Evolutionary conservation across 2,113 vertebrate genomes (phyloP).

Genomic region (Neoarius graeffei): DNA sequence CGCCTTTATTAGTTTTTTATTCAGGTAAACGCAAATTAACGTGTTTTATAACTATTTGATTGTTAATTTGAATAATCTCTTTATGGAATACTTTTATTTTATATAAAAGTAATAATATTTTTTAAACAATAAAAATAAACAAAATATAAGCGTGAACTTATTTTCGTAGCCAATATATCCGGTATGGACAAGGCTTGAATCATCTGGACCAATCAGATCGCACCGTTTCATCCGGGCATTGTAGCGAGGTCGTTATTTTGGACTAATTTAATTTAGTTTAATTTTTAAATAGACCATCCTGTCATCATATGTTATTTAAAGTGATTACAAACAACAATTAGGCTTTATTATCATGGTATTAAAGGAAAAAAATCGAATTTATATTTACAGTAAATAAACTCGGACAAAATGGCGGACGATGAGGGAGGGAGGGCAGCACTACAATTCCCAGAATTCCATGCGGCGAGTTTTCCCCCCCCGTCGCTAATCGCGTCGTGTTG

Average conservation of each 20-base stretch:
- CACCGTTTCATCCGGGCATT: neutral
- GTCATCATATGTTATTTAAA: neutral
- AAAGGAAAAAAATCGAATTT: neutral
- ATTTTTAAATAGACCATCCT: neutral
- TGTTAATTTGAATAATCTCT: no score
- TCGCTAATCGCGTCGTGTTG: conserved; percentile 62
- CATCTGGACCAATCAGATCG: neutral
- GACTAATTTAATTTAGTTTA: neutral
- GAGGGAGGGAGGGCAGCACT: neutral
- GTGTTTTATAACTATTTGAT: neutral
- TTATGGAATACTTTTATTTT: neutral
- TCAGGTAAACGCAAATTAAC: neutral
- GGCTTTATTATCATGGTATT: neutral
- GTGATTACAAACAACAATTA: neutral
- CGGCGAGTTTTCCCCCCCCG: conserved; percentile 51
- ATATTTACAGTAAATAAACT: neutral
- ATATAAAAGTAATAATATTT: neutral
- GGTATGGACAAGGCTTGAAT: neutral
- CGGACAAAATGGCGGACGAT: neutral
- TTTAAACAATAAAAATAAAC: no score
- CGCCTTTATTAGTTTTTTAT: neutral
- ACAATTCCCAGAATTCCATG: conserved; percentile 1
- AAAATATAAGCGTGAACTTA: neutral
- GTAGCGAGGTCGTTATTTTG: neutral
- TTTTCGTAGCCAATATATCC: neutral